A percentile compares a stretch with the other conserved stretches of the same genome.
Evolutionary conservation across 2,113 vertebrate species (phyloP).

Genomic region (Podiceps cristatus): DNA sequence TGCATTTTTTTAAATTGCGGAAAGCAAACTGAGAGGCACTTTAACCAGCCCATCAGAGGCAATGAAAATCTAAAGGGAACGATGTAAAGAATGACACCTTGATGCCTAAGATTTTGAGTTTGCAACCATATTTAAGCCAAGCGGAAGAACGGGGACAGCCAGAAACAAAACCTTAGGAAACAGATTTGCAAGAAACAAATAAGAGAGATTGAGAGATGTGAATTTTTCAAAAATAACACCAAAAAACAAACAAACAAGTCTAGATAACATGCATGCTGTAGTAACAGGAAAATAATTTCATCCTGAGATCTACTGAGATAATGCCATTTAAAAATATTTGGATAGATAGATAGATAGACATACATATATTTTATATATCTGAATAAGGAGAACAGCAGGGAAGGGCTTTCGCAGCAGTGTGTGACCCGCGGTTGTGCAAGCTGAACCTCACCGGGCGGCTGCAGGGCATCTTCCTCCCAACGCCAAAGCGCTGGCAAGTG

Average conservation of each 20-base stretch:
- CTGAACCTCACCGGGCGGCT: neutral
- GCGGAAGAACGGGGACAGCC: neutral
- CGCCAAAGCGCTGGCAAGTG: accelerated
- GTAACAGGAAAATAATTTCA: neutral
- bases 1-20: neutral
- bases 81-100: neutral
- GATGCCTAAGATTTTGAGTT: neutral
- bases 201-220: neutral
- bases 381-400: neutral
- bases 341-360: too few relatives aligned
- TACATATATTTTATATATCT: neutral
- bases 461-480: neutral
- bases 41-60: neutral
- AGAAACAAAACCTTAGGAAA: neutral
- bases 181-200: neutral
- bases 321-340: neutral
- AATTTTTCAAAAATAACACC: neutral
- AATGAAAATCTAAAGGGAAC: neutral
- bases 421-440: accelerated
- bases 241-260: neutral
- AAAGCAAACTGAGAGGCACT: neutral
- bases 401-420: neutral
- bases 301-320: neutral
- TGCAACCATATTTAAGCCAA: neutral
- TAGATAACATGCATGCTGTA: neutral